Percentiles rank a stretch among this genome's conserved stretches.
phyloP scores from a whole-genome alignment of 2,797 vertebrate genomes.

The Acanthiza pusilla region DNA sequence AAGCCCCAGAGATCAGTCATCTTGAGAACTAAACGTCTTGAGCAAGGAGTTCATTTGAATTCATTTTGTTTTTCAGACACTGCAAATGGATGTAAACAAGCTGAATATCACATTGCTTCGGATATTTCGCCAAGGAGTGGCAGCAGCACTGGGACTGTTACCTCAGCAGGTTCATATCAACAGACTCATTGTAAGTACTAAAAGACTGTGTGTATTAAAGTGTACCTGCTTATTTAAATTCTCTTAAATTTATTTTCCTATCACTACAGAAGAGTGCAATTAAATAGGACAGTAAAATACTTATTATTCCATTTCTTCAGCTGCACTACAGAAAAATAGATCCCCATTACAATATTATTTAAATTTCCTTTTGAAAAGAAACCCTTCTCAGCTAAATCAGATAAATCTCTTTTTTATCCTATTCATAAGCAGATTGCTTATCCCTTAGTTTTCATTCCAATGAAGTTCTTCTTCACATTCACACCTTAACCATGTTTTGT shows the following conservation, averaged over 20 bases:
- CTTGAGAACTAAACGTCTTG: neutral
- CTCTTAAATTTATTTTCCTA: neutral
- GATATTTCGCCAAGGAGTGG: conserved; percentile 86
- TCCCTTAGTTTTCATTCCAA: neutral
- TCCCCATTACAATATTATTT: neutral
- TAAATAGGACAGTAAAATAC: neutral
- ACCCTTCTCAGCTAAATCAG: neutral
- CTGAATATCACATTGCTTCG: conserved; percentile 86
- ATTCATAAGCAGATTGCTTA: neutral
- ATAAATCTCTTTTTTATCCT: neutral
- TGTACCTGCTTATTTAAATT: neutral
- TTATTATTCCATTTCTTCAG: neutral
- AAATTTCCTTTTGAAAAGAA: neutral
- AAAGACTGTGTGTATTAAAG: neutral
- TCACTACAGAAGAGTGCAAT: neutral
- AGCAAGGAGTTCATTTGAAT: neutral
- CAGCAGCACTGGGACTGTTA: conserved; percentile 82
- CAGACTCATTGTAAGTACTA: conserved; percentile 81
- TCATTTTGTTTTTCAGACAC: conserved; percentile 75
- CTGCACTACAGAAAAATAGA: neutral
- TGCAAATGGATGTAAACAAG: conserved; percentile 87
- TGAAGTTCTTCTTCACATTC: neutral
- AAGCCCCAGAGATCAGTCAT: neutral
- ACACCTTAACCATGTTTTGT: neutral
- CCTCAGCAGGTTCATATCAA: conserved; percentile 87